Evolutionary conservation across 2,113 vertebrate genomes (phyloP).

Genomic region (Ptyas mucosa): DNA sequence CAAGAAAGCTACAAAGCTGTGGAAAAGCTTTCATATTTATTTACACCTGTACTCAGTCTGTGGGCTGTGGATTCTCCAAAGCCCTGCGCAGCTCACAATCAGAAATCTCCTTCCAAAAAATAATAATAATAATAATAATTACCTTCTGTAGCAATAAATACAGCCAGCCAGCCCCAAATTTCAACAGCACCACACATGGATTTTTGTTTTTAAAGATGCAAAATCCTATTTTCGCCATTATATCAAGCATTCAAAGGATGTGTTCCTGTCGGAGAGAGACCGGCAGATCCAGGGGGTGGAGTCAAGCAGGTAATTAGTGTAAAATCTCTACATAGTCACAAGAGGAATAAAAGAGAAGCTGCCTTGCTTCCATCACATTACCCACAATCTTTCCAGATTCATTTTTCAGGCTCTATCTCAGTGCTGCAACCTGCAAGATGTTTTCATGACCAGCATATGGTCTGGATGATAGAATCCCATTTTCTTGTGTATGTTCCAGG

Average conservation of each 20-base stretch:
- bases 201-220: background rate
- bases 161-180: background rate
- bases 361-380: background rate
- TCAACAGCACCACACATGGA: background rate
- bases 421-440: background rate
- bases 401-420: background rate
- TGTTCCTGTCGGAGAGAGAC: background rate
- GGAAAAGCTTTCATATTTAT: background rate
- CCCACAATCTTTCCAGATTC: background rate
- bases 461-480: background rate
- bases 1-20: background rate
- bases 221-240: background rate
- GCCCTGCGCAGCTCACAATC: background rate
- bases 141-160: background rate
- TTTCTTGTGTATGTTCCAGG: rapidly evolving
- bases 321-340: background rate
- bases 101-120: background rate
- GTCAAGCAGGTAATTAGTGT: background rate
- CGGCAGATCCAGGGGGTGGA: background rate
- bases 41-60: background rate
- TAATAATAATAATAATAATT: background rate
- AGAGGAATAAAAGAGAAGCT: background rate
- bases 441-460: too few relatives aligned
- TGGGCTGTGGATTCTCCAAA: background rate
- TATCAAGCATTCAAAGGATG: background rate